Evolutionary conservation across 2,888 invertebrate genomes (phyloP).

Genomic region (Sphaerophoria rueppellii): DNA sequence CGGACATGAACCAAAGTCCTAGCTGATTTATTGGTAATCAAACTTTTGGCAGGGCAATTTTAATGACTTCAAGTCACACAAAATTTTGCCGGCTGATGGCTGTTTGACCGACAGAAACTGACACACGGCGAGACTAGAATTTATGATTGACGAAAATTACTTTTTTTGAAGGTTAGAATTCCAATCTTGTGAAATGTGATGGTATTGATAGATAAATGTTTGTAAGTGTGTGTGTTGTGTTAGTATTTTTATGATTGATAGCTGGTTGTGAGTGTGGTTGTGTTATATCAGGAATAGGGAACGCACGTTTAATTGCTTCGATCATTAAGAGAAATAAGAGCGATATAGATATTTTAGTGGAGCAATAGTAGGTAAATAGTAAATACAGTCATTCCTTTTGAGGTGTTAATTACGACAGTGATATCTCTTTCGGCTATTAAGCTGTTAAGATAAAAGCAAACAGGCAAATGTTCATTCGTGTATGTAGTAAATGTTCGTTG

Average conservation of each 20-base stretch:
- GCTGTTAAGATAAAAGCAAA: too few relatives aligned
- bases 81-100: background rate
- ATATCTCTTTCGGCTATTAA: too few relatives aligned
- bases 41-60: slow-evolving; percentile 52
- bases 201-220: background rate
- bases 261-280: background rate
- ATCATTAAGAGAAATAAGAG: background rate
- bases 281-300: background rate
- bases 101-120: background rate
- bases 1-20: slow-evolving; percentile 39
- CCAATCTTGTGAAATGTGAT: background rate
- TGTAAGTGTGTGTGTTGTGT: background rate
- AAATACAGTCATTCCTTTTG: too few relatives aligned
- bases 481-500: too few relatives aligned
- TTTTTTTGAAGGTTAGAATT: slow-evolving; percentile 27
- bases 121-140: background rate
- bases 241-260: background rate
- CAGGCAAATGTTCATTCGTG: too few relatives aligned
- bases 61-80: slow-evolving; percentile 61
- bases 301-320: background rate
- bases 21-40: slow-evolving; percentile 65
- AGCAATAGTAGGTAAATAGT: too few relatives aligned
- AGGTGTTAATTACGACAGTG: too few relatives aligned
- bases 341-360: too few relatives aligned
- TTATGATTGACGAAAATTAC: slow-evolving; percentile 38